Evolutionary conservation across 2,113 vertebrate genomes (phyloP).

Genomic region (Rhinogobius similis): DNA sequence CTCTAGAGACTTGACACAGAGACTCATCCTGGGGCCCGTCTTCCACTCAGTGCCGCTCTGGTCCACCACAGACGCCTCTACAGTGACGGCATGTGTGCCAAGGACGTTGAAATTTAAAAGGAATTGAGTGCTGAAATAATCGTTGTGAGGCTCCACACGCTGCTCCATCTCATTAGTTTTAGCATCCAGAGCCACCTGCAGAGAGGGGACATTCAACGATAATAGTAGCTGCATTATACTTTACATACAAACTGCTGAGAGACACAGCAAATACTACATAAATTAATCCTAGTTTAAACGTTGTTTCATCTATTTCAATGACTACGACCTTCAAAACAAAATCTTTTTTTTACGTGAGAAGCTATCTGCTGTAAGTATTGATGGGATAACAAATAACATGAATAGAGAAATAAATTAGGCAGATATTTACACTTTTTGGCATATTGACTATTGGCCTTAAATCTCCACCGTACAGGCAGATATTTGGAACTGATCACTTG

Average conservation of each 20-base stretch:
- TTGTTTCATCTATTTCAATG: neutral
- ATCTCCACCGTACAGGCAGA: too few relatives aligned
- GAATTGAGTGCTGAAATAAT: constrained; percentile 99
- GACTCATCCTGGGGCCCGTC: constrained; percentile 89
- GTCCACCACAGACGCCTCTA: constrained; percentile 95
- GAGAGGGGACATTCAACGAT: neutral
- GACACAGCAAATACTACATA: too few relatives aligned
- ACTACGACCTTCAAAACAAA: neutral
- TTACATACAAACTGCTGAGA: neutral
- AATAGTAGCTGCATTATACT: neutral
- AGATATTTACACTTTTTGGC: too few relatives aligned
- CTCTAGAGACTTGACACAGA: constrained; percentile 92
- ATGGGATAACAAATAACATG: too few relatives aligned
- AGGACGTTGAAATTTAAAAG: constrained; percentile 91
- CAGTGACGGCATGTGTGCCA: constrained; percentile 90
- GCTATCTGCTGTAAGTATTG: too few relatives aligned
- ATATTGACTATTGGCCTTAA: too few relatives aligned
- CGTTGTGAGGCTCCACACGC: constrained; percentile 95
- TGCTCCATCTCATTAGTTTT: constrained; percentile 95
- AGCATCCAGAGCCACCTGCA: constrained; percentile 85
- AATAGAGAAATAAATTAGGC: too few relatives aligned
- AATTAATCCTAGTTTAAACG: too few relatives aligned
- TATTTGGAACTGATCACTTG: too few relatives aligned
- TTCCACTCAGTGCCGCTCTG: constrained; percentile 92
- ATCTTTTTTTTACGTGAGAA: too few relatives aligned